Conservation (phyloP, 2,888 invertebrate species). For the Cataglyphis albicans region DNA sequence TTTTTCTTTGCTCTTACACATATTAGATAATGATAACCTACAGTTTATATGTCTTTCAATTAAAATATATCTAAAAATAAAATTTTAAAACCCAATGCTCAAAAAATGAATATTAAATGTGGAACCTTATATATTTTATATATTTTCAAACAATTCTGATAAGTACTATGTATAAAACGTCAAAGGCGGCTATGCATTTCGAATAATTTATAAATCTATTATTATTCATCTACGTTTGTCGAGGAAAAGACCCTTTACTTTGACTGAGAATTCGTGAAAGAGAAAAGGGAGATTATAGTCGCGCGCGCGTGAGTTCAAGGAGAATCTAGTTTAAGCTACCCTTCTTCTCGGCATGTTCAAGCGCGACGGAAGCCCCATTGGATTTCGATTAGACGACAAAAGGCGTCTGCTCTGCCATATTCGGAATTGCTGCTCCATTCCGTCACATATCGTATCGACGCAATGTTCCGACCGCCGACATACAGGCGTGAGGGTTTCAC, state of each 20-base stretch:
- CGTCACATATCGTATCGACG: slow-evolving; percentile 21
- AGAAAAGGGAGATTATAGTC: slow-evolving; percentile 28
- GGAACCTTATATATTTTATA: not conserved
- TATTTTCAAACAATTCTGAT: too few species aligned
- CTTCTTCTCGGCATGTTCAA: slow-evolving; percentile 55
- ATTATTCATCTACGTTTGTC: not conserved
- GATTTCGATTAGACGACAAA: slow-evolving; percentile 75
- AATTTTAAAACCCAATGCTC: not conserved
- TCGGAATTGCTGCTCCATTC: slow-evolving; percentile 45
- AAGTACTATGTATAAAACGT: not conserved
- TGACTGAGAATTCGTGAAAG: not conserved
- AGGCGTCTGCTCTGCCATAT: slow-evolving; percentile 47
- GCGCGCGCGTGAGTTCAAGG: slow-evolving; percentile 14
- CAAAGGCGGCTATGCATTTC: not conserved
- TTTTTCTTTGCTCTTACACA: not conserved
- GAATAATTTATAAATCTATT: not conserved
- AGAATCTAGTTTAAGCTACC: slow-evolving; percentile 37
- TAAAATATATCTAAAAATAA: not conserved
- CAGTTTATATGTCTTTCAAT: not conserved
- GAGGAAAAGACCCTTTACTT: not conserved
- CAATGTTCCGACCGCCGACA: slow-evolving; percentile 10
- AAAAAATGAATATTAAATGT: not conserved
- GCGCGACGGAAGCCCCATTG: slow-evolving; percentile 65
- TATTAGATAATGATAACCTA: not conserved
- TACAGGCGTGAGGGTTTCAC: slow-evolving; percentile 10